These are phyloP conservation scores for Larimichthys polyactis DNA, from an alignment of 2,113 vertebrate species.

Conservation along the genomic window DNA sequence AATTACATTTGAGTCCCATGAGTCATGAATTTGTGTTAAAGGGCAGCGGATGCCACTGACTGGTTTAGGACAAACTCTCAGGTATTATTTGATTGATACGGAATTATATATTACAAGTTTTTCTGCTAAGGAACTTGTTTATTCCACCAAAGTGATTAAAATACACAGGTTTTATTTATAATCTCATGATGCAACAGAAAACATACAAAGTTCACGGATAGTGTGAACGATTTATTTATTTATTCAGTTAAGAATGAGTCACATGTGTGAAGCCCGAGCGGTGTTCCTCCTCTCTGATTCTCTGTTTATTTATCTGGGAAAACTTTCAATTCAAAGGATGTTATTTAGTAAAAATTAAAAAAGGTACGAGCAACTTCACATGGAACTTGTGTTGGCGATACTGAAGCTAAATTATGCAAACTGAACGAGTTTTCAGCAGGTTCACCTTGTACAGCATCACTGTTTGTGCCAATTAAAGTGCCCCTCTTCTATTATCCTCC, in stretches of 20 bases:
- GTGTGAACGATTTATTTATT: neutral
- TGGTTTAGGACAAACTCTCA: too few relatives aligned
- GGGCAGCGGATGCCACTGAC: too few relatives aligned
- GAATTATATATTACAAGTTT: neutral
- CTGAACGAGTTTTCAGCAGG: slow-evolving; percentile 13
- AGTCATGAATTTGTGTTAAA: too few relatives aligned
- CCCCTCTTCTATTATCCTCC: slow-evolving; percentile 38
- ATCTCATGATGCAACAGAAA: neutral
- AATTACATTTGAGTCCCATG: too few relatives aligned
- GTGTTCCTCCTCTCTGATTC: neutral
- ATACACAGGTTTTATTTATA: neutral
- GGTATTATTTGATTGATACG: neutral
- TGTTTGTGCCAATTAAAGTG: slow-evolving; percentile 45
- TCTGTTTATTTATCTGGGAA: neutral
- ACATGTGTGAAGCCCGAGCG: neutral
- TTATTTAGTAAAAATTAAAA: neutral
- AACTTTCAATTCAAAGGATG: neutral
- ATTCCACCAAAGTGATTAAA: neutral
- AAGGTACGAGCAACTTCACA: too few relatives aligned
- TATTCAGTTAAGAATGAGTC: neutral
- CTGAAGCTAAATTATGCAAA: neutral
- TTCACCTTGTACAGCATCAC: slow-evolving; percentile 29
- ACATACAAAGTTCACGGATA: neutral
- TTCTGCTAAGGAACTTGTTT: neutral
- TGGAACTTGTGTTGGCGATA: neutral